phyloP scores from a whole-genome alignment of 2,888 invertebrate genomes.

The Luperina testacea region DNA sequence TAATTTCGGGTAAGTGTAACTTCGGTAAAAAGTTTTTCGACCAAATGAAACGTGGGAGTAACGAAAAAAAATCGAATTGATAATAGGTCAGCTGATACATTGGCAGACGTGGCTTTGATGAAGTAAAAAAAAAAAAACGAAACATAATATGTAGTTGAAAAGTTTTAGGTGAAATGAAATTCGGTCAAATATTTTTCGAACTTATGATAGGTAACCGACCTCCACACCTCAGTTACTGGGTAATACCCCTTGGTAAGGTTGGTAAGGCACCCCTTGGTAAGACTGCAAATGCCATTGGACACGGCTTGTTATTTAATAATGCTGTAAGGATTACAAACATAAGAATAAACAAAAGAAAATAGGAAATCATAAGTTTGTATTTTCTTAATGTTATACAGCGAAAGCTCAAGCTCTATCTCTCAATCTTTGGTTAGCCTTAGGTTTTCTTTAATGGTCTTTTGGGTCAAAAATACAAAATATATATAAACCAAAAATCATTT shows the following conservation, averaged over 20 bases:
- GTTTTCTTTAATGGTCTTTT: background rate
- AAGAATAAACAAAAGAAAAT: slow-evolving; percentile 3
- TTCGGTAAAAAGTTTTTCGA: no score
- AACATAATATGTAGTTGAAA: no score
- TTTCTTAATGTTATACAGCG: slow-evolving; percentile 5
- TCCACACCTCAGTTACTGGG: background rate
- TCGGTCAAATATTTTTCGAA: no score
- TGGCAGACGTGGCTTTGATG: no score
- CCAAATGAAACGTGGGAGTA: no score
- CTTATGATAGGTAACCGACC: no score
- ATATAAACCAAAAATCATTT: slow-evolving; percentile 7
- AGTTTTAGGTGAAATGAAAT: no score
- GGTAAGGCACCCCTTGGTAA: background rate
- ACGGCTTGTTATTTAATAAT: background rate
- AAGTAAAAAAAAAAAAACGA: no score
- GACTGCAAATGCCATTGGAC: background rate
- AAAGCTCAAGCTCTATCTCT: background rate
- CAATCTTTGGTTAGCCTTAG: background rate
- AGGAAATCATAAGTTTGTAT: slow-evolving; percentile 23
- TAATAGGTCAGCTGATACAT: no score
- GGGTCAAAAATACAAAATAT: slow-evolving; percentile 24
- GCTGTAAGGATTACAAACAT: background rate
- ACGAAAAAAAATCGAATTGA: no score
- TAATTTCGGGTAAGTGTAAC: no score
- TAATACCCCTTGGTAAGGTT: background rate